These are phyloP conservation scores for Melinopterus prodromus DNA, from an alignment of 2,888 invertebrate genomes.

Conservation along the genomic window DNA sequence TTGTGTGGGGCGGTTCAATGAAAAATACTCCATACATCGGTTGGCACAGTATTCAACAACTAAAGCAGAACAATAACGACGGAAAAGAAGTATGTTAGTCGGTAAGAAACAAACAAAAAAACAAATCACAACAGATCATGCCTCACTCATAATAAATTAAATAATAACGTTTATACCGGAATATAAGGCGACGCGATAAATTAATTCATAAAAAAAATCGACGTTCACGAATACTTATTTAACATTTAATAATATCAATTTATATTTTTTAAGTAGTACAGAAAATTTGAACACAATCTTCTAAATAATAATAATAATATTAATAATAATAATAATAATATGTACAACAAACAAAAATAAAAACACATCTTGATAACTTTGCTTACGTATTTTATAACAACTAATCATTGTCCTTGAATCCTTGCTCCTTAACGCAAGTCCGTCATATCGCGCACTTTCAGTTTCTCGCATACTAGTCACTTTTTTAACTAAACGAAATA, in stretches of 20 bases:
- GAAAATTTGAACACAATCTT: slow-evolving; percentile 38
- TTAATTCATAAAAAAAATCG: slow-evolving; percentile 16
- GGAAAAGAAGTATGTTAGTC: slow-evolving; percentile 35
- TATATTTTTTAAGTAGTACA: slow-evolving; percentile 37
- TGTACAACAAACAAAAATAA: slow-evolving; percentile 12
- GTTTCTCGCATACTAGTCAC: slow-evolving; percentile 43
- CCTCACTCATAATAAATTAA: not conserved
- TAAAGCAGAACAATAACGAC: slow-evolving; percentile 32
- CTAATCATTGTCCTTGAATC: slow-evolving; percentile 18
- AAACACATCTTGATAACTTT: slow-evolving; percentile 17
- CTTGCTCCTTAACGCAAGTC: slow-evolving; percentile 5
- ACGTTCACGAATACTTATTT: slow-evolving; percentile 27
- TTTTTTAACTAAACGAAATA: slow-evolving; percentile 26
- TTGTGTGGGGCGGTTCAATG: slow-evolving; percentile 30
- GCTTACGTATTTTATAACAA: slow-evolving; percentile 29
- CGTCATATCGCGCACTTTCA: slow-evolving; percentile 26
- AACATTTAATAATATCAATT: slow-evolving; percentile 37
- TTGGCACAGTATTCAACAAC: slow-evolving; percentile 38
- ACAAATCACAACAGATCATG: slow-evolving; percentile 57
- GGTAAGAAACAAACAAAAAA: slow-evolving; percentile 47
- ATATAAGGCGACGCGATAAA: slow-evolving; percentile 9
- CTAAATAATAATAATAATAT: slow-evolving; percentile 34
- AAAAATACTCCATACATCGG: slow-evolving; percentile 33
- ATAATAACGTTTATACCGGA: not conserved
- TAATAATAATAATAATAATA: slow-evolving; percentile 34